Evolutionary conservation across 1,140 invertebrate genomes (phyloP).

Genomic region (Lepeophtheirus salmonis): DNA sequence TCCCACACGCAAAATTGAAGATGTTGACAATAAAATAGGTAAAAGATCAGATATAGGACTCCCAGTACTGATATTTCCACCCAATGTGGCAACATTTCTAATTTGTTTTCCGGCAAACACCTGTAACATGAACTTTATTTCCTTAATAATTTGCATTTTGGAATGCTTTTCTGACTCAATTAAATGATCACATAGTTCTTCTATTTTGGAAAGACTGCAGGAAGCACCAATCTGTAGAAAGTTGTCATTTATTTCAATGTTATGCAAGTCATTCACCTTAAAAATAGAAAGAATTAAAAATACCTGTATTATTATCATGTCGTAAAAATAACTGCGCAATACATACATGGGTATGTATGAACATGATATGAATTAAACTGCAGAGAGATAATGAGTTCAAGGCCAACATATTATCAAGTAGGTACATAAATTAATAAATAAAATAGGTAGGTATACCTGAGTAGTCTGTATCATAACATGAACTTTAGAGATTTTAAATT

Average conservation of each 20-base stretch:
- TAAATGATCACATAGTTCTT: constrained; percentile 38
- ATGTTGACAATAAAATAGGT: constrained; percentile 69
- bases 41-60: constrained; percentile 91
- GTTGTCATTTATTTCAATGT: constrained; percentile 32
- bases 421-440: too few relatives aligned
- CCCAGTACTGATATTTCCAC: constrained; percentile 81
- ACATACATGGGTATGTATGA: too few relatives aligned
- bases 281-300: background rate
- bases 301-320: background rate
- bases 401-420: too few relatives aligned
- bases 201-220: constrained; percentile 52
- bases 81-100: constrained; percentile 56
- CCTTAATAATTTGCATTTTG: constrained; percentile 46
- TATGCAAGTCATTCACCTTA: constrained; percentile 44
- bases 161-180: constrained; percentile 35
- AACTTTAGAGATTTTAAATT: constrained; percentile 66
- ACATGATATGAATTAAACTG: too few relatives aligned
- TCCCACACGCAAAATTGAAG: constrained; percentile 30
- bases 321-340: too few relatives aligned
- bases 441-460: too few relatives aligned
- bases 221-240: constrained; percentile 54
- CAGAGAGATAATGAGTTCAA: too few relatives aligned
- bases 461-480: constrained; percentile 57
- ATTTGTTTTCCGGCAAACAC: constrained; percentile 92
- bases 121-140: constrained; percentile 62